These are phyloP conservation scores for Dipus sagitta DNA, from an alignment of 2,797 vertebrate species.

Conservation along the genomic window DNA sequence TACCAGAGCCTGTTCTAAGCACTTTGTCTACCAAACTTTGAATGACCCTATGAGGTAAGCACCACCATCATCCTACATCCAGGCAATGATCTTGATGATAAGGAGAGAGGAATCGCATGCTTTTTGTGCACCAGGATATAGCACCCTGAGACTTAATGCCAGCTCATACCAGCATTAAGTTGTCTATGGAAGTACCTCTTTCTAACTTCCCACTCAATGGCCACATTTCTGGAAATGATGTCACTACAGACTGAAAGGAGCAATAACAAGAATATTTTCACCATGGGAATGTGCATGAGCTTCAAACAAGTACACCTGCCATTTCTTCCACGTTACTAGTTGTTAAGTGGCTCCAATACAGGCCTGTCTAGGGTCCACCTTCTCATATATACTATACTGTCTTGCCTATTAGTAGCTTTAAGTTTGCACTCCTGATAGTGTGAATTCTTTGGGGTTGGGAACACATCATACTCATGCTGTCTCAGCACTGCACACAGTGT, in stretches of 20 bases:
- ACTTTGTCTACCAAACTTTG: not conserved
- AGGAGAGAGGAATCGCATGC: not conserved
- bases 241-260: conserved; percentile 22
- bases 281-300: not conserved
- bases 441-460: conserved; percentile 13
- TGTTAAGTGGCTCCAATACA: not conserved
- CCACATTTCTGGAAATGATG: not conserved
- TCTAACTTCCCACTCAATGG: not conserved
- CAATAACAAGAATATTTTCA: not conserved
- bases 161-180: not conserved
- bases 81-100: not conserved
- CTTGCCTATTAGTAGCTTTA: not conserved
- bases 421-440: not conserved
- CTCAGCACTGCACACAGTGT: not conserved
- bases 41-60: not conserved
- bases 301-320: not conserved
- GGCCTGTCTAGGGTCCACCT: not conserved
- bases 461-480: not conserved
- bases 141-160: not conserved
- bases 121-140: no score
- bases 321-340: not conserved
- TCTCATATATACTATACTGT: not conserved
- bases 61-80: not conserved
- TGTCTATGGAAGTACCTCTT: not conserved
- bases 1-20: not conserved